phyloP scores from a whole-genome alignment of 2,113 vertebrate species.

The Cygnus atratus region DNA sequence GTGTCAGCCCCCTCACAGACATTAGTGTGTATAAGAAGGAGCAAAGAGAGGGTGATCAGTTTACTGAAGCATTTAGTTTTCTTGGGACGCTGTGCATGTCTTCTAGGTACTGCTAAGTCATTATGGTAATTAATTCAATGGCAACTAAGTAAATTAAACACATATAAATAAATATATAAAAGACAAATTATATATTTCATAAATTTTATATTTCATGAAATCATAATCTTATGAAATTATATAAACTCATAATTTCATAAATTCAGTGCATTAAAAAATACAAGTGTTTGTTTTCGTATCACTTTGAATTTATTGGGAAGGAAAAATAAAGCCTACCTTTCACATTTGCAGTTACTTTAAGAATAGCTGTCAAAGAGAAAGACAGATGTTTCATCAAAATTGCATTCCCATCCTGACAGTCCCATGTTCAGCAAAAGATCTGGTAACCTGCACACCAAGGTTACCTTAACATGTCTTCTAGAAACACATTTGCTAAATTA shows the following conservation, averaged over 20 bases:
- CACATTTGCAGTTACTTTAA: slow-evolving; percentile 32
- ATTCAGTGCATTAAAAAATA: background rate
- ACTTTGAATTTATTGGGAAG: background rate
- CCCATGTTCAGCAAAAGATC: background rate
- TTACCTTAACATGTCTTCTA: background rate
- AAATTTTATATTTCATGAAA: no score
- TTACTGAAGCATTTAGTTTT: background rate
- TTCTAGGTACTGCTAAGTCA: background rate
- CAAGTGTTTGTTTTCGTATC: background rate
- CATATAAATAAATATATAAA: background rate
- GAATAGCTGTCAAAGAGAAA: slow-evolving; percentile 76
- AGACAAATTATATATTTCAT: background rate
- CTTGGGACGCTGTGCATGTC: background rate
- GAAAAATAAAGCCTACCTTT: slow-evolving; percentile 70
- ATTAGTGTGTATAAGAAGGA: background rate
- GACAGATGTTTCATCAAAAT: background rate
- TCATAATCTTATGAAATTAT: no score
- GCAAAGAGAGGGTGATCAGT: background rate
- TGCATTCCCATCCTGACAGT: background rate
- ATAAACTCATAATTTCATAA: no score
- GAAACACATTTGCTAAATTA: background rate
- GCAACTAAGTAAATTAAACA: background rate
- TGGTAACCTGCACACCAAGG: background rate
- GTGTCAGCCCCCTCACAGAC: background rate
- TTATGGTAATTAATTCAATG: background rate